Percentiles rank a stretch among this genome's conserved stretches.
These are phyloP conservation scores for Athetis lepigone DNA, from an alignment of 2,888 invertebrate species.

Conservation along the genomic window DNA sequence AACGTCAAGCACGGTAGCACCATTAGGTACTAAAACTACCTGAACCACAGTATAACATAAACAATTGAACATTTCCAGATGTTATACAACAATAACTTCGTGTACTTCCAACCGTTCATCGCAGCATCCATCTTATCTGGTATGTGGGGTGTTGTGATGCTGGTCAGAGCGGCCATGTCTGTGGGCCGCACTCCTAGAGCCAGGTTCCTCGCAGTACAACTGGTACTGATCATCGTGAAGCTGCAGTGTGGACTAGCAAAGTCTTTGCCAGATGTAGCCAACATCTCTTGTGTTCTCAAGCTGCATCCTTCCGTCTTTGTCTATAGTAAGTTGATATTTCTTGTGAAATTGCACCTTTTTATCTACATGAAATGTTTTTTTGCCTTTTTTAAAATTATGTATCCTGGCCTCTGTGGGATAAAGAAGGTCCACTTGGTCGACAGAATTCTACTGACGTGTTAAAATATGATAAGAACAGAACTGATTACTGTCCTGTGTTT, in stretches of 20 bases:
- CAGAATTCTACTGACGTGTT: too few relatives aligned
- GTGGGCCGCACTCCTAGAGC: constrained; percentile 86
- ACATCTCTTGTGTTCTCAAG: constrained; percentile 92
- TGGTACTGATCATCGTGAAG: constrained; percentile 92
- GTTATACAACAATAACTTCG: constrained; percentile 90
- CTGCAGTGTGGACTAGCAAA: constrained; percentile 92
- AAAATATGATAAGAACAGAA: too few relatives aligned
- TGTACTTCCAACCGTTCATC: constrained; percentile 92
- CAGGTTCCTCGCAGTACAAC: constrained; percentile 91
- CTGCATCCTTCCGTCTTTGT: constrained; percentile 92
- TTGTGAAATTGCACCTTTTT: background rate
- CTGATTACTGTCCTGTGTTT: too few relatives aligned
- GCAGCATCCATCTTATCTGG: constrained; percentile 92
- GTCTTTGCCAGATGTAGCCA: constrained; percentile 87
- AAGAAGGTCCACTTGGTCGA: too few relatives aligned
- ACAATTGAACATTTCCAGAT: constrained; percentile 80
- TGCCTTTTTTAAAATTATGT: background rate
- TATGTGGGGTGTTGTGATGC: constrained; percentile 93
- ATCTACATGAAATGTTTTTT: background rate
- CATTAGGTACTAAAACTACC: background rate
- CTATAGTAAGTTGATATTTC: constrained; percentile 89
- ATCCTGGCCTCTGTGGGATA: too few relatives aligned
- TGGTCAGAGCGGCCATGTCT: constrained; percentile 83
- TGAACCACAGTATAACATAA: background rate
- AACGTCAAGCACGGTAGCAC: too few relatives aligned